Evolutionary conservation across 1,140 invertebrate genomes (phyloP), one percentile per base, ranked within the genome.

Genomic region (Heliconius melpomene): DNA sequence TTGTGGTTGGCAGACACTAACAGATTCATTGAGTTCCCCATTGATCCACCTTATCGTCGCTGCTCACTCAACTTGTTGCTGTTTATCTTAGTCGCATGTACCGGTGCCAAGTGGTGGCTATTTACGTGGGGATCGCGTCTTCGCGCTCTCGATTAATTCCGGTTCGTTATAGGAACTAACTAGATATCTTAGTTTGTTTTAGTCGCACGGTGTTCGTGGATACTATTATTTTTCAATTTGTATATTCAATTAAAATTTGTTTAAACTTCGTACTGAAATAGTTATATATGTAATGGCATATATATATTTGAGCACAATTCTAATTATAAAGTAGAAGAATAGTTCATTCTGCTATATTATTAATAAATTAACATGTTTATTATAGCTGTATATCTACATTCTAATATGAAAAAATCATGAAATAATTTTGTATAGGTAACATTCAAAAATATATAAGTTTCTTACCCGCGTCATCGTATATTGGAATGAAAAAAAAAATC

Each of bases 31-130:
- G 60, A 81, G 80, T 80, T 79, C 74, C 46, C 40, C 29, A 80
- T 83, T 84, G 86, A 87, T 85, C 83, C 79, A 78, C 84, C 80
- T 82, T 84, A 85, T 78, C 75, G 71, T 70, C 80, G 72, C 81
- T 72, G 46, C 79, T 85, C 85, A 83, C 82, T 83, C 79, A 82
- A 78, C 78, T 78, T 78, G 70, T 75, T 76, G 60, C 81, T 80
- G 82, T 84, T 84, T 85, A 82, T 84, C 81, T 82, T 73, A 57
- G 82, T 83, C 79, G 78, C 75, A 57, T 81, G 80, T 78, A 74
- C 81, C 36, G 76, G 81, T 70, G 52, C 74, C 79, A 77, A 76
- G 81, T 79, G 85, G 66, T 83, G 79, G 77, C 82, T 83, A 82
- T 85, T 83, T 84, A 83, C 82, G 77, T 78, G 71, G 79, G 75